phyloP scores from a whole-genome alignment of 2,797 vertebrate genomes.

The Numenius phaeopus region DNA sequence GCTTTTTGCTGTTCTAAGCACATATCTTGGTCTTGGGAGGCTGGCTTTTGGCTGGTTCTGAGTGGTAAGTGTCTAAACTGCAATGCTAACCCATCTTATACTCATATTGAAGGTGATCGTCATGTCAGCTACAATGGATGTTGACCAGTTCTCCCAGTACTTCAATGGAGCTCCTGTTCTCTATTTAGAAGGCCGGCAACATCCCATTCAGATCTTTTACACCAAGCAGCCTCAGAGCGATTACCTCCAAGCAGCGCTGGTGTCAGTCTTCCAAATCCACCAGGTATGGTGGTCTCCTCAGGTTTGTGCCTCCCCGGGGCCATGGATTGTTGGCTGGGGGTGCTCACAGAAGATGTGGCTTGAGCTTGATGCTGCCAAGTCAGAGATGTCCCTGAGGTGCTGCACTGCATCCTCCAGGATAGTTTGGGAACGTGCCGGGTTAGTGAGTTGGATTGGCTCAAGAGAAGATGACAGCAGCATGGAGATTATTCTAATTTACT shows the following conservation, averaged over 20 bases:
- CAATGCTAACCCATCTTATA: not conserved
- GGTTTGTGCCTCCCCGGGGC: not conserved
- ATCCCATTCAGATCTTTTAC: slow-evolving; percentile 95
- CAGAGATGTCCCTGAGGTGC: not conserved
- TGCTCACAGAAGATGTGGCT: not conserved
- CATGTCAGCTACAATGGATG: slow-evolving; percentile 99
- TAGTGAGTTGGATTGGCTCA: not conserved
- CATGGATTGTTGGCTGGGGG: rapidly evolving
- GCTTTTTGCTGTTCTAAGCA: not conserved
- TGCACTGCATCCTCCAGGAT: not conserved
- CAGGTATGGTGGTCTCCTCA: slow-evolving; percentile 80
- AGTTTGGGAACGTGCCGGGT: not conserved
- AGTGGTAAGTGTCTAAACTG: not conserved
- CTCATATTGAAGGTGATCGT: slow-evolving; percentile 84
- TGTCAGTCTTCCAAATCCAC: slow-evolving; percentile 96
- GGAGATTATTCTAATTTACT: not conserved
- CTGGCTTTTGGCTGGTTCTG: not conserved
- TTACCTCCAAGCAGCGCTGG: slow-evolving; percentile 93
- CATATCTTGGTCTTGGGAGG: not conserved
- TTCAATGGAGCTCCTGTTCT: slow-evolving; percentile 94
- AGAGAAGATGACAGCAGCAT: not conserved
- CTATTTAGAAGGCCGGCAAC: slow-evolving; percentile 95
- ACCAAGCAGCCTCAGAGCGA: slow-evolving; percentile 93
- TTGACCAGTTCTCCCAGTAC: slow-evolving; percentile 95
- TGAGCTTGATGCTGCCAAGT: not conserved